phyloP scores from a whole-genome alignment of 2,113 vertebrate genomes.

The Mormoops blainvillei region DNA sequence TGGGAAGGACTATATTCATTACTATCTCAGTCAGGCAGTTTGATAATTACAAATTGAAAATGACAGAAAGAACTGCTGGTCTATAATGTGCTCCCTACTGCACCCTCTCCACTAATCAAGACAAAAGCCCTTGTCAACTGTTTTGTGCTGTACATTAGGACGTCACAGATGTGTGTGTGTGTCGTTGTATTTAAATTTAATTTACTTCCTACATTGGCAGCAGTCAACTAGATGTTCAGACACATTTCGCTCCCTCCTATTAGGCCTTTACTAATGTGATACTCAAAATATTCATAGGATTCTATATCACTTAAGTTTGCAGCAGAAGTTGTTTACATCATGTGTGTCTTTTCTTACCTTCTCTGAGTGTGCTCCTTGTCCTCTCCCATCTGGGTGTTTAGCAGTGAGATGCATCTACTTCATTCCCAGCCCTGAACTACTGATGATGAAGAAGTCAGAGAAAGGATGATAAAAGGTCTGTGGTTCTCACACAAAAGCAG shows the following conservation, averaged over 20 bases:
- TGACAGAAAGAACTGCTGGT: not conserved
- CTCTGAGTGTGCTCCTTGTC: not conserved
- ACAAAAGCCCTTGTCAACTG: not conserved
- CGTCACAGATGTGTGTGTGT: not conserved
- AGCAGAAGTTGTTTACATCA: not conserved
- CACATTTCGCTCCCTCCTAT: not conserved
- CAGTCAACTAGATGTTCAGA: not conserved
- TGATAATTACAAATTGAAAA: slow-evolving; percentile 38
- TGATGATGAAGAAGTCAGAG: not conserved
- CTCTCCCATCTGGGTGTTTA: not conserved
- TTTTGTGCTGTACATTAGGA: not conserved
- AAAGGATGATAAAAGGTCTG: not conserved
- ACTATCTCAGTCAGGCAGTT: not conserved
- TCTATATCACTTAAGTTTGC: not conserved
- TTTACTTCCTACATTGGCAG: not conserved
- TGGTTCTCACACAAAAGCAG: not conserved
- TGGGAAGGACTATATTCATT: slow-evolving; percentile 25
- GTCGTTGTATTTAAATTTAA: not conserved
- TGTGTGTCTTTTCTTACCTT: not conserved
- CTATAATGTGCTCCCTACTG: not conserved
- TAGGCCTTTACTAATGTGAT: not conserved
- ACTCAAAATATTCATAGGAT: not conserved
- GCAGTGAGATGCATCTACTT: not conserved
- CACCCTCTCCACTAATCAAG: not conserved
- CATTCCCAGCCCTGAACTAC: not conserved